Conservation (phyloP, 2,797 vertebrate species). For the Pangasius mekongensis region DNA sequence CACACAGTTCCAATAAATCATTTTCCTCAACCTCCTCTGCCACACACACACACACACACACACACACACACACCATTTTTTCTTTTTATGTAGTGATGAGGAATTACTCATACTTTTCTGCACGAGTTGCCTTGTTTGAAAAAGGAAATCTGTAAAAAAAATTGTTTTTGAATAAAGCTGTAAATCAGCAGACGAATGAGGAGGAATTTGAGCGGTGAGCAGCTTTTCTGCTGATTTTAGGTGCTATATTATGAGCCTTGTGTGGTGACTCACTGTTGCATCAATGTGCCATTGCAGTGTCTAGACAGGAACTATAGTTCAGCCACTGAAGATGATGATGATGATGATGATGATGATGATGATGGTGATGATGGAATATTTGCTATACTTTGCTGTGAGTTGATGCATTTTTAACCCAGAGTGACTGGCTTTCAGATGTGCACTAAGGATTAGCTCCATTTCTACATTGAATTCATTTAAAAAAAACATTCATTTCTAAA, state of each 20-base stretch:
- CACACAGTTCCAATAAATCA: background rate
- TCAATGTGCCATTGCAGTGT: constrained; percentile 50
- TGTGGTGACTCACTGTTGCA: constrained; percentile 53
- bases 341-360: background rate
- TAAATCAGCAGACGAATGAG: background rate
- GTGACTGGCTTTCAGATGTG: background rate
- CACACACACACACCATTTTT: background rate
- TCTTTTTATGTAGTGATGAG: background rate
- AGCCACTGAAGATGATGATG: constrained; percentile 14
- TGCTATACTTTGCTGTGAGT: background rate
- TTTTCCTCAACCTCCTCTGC: background rate
- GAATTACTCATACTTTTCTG: background rate
- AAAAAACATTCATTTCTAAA: background rate
- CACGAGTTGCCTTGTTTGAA: background rate
- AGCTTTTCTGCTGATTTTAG: background rate
- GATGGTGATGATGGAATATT: background rate
- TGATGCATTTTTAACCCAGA: background rate
- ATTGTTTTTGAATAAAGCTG: background rate
- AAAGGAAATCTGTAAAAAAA: background rate
- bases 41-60: constrained; percentile 4
- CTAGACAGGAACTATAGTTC: constrained; percentile 37
- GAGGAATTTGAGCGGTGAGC: background rate
- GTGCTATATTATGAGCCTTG: constrained; percentile 22
- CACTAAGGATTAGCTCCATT: background rate
- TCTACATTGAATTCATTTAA: background rate